phyloP scores from a whole-genome alignment of 2,888 invertebrate species.

The Hedychridium roseum region DNA sequence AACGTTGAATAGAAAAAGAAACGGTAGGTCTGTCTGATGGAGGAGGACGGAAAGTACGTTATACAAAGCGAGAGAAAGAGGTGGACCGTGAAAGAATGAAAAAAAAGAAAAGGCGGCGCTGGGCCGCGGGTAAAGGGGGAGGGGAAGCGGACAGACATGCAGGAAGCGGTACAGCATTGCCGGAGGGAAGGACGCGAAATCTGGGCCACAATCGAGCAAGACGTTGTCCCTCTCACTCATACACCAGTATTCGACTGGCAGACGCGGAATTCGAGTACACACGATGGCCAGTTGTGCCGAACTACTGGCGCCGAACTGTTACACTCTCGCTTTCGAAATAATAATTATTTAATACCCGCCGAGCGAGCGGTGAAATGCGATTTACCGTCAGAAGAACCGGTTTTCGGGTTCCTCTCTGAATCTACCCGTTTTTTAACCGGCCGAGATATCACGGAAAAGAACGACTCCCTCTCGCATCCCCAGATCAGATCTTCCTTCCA shows the following conservation, averaged over 20 bases:
- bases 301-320: conserved; percentile 35
- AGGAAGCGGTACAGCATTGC: conserved; percentile 60
- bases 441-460: not conserved
- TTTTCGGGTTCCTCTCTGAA: conserved; percentile 13
- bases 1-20: no score
- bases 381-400: conserved; percentile 18
- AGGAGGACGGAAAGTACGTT: not conserved
- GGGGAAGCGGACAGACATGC: conserved; percentile 15
- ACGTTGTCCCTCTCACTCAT: conserved; percentile 4
- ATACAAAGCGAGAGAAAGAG: not conserved
- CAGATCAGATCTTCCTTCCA: not conserved
- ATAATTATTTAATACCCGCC: conserved; percentile 60
- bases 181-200: conserved; percentile 62
- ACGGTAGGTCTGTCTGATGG: no score
- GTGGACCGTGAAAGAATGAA: not conserved
- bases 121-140: not conserved
- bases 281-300: not conserved
- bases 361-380: conserved; percentile 43
- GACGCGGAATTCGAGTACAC: no score
- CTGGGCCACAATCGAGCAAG: conserved; percentile 49
- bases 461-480: not conserved
- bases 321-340: conserved; percentile 60
- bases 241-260: not conserved
- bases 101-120: not conserved
- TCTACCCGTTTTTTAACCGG: not conserved